Percentiles rank a stretch among this genome's conserved stretches.
Conservation (phyloP, 2,888 invertebrate genomes). For the Ophion slaviceki region DNA sequence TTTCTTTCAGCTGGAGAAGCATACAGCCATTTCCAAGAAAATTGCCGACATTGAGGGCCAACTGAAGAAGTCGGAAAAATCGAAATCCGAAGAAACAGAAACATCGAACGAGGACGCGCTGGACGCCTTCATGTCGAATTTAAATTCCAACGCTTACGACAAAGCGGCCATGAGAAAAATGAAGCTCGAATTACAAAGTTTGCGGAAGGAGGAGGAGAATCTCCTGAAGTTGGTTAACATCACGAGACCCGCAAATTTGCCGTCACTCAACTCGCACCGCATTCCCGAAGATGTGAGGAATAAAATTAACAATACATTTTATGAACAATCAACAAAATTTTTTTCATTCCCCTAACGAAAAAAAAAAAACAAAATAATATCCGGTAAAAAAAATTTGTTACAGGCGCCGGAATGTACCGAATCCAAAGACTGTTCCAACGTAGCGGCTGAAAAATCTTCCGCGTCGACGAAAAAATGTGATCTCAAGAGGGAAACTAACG, state of each 20-base stretch:
- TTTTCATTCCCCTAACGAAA: not conserved
- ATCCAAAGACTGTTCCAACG: not conserved
- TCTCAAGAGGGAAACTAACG: slow-evolving; percentile 28
- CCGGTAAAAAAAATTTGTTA: slow-evolving; percentile 61
- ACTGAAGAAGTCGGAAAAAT: slow-evolving; percentile 83
- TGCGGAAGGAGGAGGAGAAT: slow-evolving; percentile 89
- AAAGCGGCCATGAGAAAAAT: slow-evolving; percentile 87
- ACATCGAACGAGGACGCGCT: slow-evolving; percentile 89
- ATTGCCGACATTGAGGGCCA: slow-evolving; percentile 86
- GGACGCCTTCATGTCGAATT: slow-evolving; percentile 92
- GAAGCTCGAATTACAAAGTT: slow-evolving; percentile 88
- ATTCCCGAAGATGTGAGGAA: slow-evolving; percentile 50
- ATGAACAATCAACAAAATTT: not conserved
- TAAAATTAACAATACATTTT: slow-evolving; percentile 9
- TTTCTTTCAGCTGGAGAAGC: slow-evolving; percentile 86
- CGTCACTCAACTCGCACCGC: slow-evolving; percentile 82
- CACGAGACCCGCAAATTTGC: slow-evolving; percentile 88
- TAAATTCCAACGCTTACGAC: slow-evolving; percentile 84
- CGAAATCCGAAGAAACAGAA: slow-evolving; percentile 76
- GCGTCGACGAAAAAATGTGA: slow-evolving; percentile 16
- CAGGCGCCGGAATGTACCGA: slow-evolving; percentile 70
- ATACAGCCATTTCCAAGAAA: slow-evolving; percentile 84
- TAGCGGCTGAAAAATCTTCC: slow-evolving; percentile 38
- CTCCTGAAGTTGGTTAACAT: slow-evolving; percentile 90
- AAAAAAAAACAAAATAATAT: not conserved